A percentile compares a stretch with the other conserved stretches of the same genome.
These are phyloP conservation scores for Melanerpes aurifrons DNA, from an alignment of 2,113 vertebrate species.

Conservation along the genomic window DNA sequence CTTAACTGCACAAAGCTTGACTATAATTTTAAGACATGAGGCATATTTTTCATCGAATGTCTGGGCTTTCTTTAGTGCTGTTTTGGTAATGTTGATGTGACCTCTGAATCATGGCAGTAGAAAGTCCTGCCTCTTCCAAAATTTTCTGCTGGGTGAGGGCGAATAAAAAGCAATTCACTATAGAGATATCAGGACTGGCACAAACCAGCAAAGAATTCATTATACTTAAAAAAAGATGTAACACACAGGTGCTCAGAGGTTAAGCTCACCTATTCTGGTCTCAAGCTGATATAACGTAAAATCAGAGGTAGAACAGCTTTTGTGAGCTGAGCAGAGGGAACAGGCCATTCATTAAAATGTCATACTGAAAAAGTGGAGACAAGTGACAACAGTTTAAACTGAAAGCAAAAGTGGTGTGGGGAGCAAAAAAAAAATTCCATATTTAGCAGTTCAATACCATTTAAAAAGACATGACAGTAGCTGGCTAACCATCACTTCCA, in stretches of 20 bases:
- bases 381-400: background rate
- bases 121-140: background rate
- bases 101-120: background rate
- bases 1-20: background rate
- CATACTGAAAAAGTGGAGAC: constrained; percentile 4
- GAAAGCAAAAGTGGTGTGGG: background rate
- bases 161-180: background rate
- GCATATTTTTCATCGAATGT: background rate
- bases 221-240: constrained; percentile 10
- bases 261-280: constrained; percentile 32
- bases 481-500: background rate
- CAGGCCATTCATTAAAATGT: constrained; percentile 40
- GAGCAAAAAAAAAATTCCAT: background rate
- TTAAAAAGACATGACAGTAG: background rate
- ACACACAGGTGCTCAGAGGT: background rate
- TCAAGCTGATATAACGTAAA: constrained; percentile 23
- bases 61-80: background rate
- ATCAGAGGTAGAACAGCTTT: constrained; percentile 26
- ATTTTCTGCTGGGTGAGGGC: background rate
- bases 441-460: background rate
- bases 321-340: background rate
- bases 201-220: background rate
- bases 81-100: background rate
- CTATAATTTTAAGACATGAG: background rate
- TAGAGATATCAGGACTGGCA: background rate